Base-by-base conservation (phyloP, 2,797 vertebrate species). In the Chrysocyon brachyurus region DNA sequence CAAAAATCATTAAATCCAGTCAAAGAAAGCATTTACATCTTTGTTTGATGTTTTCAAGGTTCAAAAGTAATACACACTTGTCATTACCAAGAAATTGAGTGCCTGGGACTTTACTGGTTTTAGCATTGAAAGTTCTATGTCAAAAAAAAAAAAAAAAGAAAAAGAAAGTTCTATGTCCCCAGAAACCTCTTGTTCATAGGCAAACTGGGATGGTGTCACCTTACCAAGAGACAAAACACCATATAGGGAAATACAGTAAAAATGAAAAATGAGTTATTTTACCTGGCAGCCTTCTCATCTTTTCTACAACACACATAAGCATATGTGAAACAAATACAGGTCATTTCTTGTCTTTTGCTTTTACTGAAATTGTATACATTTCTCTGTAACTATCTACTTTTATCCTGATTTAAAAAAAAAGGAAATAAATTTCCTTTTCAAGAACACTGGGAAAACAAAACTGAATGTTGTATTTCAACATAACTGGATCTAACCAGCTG, bases 391-490 rank as follows among this genome's bases (percentile, higher is more conserved):
- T 57, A 31, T 28, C 57, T 93, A 57, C 64, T 28, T 73, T 82
- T 52, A 63, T 49, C 59, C 36, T 73, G 22, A 89, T 81, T 33
- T 52, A 8, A 33, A 56, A 66, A 79, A 87, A 54, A 24, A 36
- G 56, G 26, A 72, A 46, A 84, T 46, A 28, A 3, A 4, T n/a
- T 68, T 90, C 0, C 19, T 33, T 87, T 92, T 70, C 36, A 9
- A 56, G 68, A 26, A 22, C 28, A 57, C 40, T 36, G 26, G 40
- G 66, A 63, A 49, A 84, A 84, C 24, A 73, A 61, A 96, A 59
- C 26, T 56, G 31, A 86, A 94, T 92, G 24, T n/a, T 92, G 1
- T 87, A 52, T 87, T 94, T 81, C n/a, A 95, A 28, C 31, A 90
- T n/a, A 84, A 49, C 75, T 52, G 16, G 63, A 2, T 81, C 19